phyloP scores from a whole-genome alignment of 2,888 invertebrate species.

The Athripsodes cinereus region DNA sequence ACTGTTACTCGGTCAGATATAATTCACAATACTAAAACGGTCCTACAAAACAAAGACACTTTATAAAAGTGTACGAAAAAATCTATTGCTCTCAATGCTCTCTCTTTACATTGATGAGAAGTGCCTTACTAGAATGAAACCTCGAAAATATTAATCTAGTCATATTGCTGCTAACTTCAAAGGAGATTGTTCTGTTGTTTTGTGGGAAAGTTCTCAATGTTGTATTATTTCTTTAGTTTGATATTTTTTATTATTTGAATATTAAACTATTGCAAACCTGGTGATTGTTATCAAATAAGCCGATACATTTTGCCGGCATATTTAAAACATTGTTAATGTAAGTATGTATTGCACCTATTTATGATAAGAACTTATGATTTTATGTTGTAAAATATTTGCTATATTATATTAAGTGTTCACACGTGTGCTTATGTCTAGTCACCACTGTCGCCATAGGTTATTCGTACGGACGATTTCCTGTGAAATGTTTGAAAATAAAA shows the following conservation, averaged over 20 bases:
- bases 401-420: too few species aligned
- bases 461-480: too few species aligned
- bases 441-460: too few species aligned
- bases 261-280: slow-evolving; percentile 25
- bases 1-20: not conserved
- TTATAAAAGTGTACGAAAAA: not conserved
- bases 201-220: slow-evolving; percentile 10
- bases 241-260: slow-evolving; percentile 17
- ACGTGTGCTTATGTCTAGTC: too few species aligned
- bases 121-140: not conserved
- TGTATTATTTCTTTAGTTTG: not conserved
- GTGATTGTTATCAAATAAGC: slow-evolving; percentile 17
- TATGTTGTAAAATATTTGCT: not conserved
- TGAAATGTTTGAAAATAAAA: too few species aligned
- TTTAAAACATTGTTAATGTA: slow-evolving; percentile 16
- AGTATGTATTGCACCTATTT: slow-evolving; percentile 4
- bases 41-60: not conserved
- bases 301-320: slow-evolving; percentile 17
- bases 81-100: too few species aligned
- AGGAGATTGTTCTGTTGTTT: not conserved
- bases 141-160: not conserved
- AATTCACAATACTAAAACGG: not conserved
- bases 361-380: too few species aligned
- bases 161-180: not conserved
- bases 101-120: not conserved